These are phyloP conservation scores for Aurelia sp. DNA, from an alignment of 30 jellyfish, hydroid and myxozoan species.

Conservation along the genomic window DNA sequence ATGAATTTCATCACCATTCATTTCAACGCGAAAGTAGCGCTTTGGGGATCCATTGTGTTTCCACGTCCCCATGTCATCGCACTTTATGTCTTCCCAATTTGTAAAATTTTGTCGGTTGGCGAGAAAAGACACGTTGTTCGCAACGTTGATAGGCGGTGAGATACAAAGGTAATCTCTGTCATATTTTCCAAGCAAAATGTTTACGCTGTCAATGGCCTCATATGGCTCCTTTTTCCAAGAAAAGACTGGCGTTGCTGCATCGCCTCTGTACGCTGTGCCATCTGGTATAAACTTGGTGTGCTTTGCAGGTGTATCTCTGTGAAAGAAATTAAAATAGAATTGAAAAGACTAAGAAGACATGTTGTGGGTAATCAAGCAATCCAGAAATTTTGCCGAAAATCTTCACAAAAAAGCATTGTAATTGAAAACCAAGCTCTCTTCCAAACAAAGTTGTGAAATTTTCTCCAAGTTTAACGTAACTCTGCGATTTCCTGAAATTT, in stretches of 20 bases:
- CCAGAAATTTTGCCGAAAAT: too few relatives aligned
- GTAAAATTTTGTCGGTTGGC: background rate
- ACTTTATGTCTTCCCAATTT: slow-evolving; percentile 7
- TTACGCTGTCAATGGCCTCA: slow-evolving; percentile 9
- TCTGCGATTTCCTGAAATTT: too few relatives aligned
- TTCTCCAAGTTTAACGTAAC: too few relatives aligned
- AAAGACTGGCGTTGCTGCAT: slow-evolving; percentile 23
- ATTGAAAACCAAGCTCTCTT: too few relatives aligned
- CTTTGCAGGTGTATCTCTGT: too few relatives aligned
- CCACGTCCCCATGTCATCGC: slow-evolving; percentile 36
- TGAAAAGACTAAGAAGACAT: too few relatives aligned
- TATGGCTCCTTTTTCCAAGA: background rate
- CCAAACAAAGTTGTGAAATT: too few relatives aligned
- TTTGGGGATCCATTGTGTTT: slow-evolving; percentile 30
- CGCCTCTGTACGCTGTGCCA: slow-evolving; percentile 22
- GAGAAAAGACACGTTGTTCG: slow-evolving; percentile 25
- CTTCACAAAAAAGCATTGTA: too few relatives aligned
- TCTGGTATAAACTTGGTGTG: slow-evolving; percentile 18
- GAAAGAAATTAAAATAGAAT: too few relatives aligned
- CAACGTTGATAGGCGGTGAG: slow-evolving; percentile 17
- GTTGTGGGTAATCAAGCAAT: too few relatives aligned
- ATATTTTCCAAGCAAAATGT: slow-evolving; percentile 3
- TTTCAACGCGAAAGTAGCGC: too few relatives aligned
- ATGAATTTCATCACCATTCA: too few relatives aligned
- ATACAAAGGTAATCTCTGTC: background rate